A percentile compares a stretch with the other conserved stretches of the same genome.
Evolutionary conservation across 2,888 invertebrate genomes (phyloP).

Genomic region (Andrena dorsata): DNA sequence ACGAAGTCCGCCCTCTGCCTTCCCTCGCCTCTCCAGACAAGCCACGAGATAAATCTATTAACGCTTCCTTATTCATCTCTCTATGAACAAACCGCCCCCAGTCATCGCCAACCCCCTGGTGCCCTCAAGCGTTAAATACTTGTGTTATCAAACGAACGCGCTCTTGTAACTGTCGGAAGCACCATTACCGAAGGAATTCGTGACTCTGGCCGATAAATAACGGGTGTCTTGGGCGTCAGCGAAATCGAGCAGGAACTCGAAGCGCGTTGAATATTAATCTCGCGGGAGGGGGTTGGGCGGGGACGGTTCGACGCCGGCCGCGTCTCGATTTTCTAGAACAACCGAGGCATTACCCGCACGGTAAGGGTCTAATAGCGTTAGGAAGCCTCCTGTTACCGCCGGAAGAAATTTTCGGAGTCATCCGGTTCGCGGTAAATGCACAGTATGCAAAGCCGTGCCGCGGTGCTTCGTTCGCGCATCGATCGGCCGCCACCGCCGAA

Average conservation of each 20-base stretch:
- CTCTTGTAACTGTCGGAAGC: neutral
- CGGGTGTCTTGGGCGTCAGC: neutral
- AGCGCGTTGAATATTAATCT: slow-evolving; percentile 49
- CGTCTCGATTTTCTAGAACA: slow-evolving; percentile 63
- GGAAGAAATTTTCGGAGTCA: slow-evolving; percentile 66
- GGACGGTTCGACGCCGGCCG: slow-evolving; percentile 10
- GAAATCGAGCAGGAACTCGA: slow-evolving; percentile 15
- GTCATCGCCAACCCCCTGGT: neutral
- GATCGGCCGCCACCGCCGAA: slow-evolving; percentile 34
- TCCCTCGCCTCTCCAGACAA: neutral
- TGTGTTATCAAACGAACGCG: neutral
- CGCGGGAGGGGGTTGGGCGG: neutral
- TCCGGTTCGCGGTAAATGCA: slow-evolving; percentile 61
- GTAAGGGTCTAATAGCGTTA: slow-evolving; percentile 64
- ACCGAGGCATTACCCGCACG: slow-evolving; percentile 39
- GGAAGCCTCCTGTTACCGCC: slow-evolving; percentile 70
- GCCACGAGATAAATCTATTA: neutral
- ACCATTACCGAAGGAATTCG: neutral
- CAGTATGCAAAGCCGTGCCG: slow-evolving; percentile 48
- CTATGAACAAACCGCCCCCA: neutral
- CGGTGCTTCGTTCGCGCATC: slow-evolving; percentile 54
- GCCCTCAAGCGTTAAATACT: neutral
- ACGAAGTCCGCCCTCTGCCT: neutral
- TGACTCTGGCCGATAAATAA: neutral
- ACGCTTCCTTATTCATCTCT: neutral